Evolutionary conservation across 1,140 invertebrate genomes (phyloP).

Genomic region (Apis dorsata): DNA sequence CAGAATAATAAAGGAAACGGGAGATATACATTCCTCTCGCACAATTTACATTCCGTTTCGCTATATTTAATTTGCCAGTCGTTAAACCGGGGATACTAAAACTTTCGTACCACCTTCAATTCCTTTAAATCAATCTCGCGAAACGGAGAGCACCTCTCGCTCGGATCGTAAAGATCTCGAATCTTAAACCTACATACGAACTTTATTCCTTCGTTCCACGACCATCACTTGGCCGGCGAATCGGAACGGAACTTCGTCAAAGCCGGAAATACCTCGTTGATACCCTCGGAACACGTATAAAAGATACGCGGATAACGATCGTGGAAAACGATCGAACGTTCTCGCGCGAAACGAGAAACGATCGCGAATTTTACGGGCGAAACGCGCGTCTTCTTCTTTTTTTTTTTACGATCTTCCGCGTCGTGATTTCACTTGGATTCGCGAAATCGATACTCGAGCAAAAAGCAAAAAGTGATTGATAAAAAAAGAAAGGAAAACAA

Average conservation of each 20-base stretch:
- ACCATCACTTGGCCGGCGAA: not conserved
- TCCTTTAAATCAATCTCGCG: not conserved
- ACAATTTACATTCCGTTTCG: not conserved
- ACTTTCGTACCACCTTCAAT: not conserved
- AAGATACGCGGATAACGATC: slow-evolving; percentile 12
- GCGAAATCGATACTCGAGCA: not conserved
- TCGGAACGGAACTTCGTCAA: not conserved
- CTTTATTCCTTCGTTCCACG: not conserved
- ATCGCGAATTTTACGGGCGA: slow-evolving; percentile 8
- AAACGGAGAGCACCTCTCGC: not conserved
- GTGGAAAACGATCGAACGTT: not conserved
- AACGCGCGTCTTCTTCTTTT: not conserved
- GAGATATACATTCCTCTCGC: not conserved
- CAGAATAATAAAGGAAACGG: no score
- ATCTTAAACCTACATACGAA: not conserved
- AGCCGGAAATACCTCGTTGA: not conserved
- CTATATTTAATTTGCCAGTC: not conserved
- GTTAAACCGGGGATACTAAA: not conserved
- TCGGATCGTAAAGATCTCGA: not conserved
- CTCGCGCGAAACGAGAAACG: not conserved
- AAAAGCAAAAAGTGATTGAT: not conserved
- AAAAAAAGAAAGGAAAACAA: not conserved
- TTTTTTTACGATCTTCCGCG: not conserved
- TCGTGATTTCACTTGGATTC: not conserved
- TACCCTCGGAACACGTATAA: not conserved